A percentile compares a stretch with the other conserved stretches of the same genome.
phyloP scores from a whole-genome alignment of 2,797 vertebrate species.

The Sarcoramphus papa region DNA sequence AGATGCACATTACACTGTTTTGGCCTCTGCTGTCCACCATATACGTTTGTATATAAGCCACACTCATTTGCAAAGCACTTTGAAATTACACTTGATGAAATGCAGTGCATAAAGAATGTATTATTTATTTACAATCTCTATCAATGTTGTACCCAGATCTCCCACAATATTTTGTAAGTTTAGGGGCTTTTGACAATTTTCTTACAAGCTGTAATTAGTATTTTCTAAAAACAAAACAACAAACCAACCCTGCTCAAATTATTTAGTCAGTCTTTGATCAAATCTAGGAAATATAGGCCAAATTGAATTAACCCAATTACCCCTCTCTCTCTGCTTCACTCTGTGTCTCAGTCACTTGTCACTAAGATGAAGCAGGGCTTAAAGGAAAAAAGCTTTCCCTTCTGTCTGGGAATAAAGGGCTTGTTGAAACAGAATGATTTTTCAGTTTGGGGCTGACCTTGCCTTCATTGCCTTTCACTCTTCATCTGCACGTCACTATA shows the following conservation, averaged over 20 bases:
- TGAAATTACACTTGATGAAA: not conserved
- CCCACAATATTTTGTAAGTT: not conserved
- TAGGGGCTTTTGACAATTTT: not conserved
- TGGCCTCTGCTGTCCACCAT: not conserved
- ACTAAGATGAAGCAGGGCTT: not conserved
- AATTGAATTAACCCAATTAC: not conserved
- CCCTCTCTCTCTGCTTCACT: not conserved
- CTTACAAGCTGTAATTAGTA: not conserved
- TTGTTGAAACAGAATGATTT: constrained; percentile 28
- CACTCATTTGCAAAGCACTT: not conserved
- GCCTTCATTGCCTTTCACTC: constrained; percentile 1
- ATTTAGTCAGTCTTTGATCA: not conserved
- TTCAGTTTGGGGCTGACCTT: not conserved
- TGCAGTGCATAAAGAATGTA: not conserved
- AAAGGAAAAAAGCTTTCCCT: not conserved
- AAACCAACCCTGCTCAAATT: not conserved
- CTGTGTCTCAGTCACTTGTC: not conserved
- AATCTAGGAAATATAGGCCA: not conserved
- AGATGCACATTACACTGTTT: not conserved
- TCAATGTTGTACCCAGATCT: not conserved
- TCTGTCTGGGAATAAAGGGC: not conserved
- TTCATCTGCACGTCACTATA: not conserved
- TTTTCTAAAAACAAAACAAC: not conserved
- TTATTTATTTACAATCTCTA: not conserved
- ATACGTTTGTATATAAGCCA: not conserved